Percentiles rank a stretch among this genome's conserved stretches.
These are phyloP conservation scores for Bos indicus DNA, from an alignment of 2,113 vertebrate species.

Conservation along the genomic window DNA sequence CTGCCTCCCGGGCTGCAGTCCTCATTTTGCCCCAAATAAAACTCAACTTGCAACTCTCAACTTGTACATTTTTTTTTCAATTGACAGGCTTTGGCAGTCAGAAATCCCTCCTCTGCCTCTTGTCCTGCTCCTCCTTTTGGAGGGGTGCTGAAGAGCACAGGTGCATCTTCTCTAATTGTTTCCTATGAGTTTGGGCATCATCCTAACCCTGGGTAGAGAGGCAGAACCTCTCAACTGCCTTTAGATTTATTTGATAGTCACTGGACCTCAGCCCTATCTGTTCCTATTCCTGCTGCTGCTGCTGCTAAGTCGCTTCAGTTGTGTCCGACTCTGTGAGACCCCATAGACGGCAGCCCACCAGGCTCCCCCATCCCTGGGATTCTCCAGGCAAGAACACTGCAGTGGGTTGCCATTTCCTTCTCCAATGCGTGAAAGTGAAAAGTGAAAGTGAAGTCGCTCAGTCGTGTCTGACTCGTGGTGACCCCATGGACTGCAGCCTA, in stretches of 20 bases:
- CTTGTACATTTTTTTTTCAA: background rate
- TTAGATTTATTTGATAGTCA: background rate
- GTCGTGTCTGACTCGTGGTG: rapidly evolving
- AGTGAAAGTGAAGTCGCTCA: too few relatives aligned
- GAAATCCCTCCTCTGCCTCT: background rate
- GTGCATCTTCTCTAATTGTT: background rate
- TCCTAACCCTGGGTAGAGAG: background rate
- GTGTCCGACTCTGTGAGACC: background rate
- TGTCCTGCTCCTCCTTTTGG: background rate
- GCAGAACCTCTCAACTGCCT: background rate
- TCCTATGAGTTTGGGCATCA: background rate
- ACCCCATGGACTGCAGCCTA: background rate
- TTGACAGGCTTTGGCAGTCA: background rate
- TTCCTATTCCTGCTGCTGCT: background rate
- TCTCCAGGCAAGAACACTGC: too few relatives aligned
- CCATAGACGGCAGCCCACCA: background rate
- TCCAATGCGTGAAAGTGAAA: too few relatives aligned
- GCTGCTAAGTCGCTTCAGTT: background rate
- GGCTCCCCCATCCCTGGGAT: rapidly evolving
- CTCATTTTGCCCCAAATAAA: background rate
- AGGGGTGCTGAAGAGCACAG: background rate
- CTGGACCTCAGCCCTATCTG: background rate
- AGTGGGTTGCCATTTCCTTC: too few relatives aligned
- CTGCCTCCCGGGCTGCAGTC: background rate
- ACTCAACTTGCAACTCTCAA: background rate